A percentile compares a stretch with the other conserved stretches of the same genome.
phyloP scores from a whole-genome alignment of 1,140 invertebrate species.

The Ganaspis sp. region DNA sequence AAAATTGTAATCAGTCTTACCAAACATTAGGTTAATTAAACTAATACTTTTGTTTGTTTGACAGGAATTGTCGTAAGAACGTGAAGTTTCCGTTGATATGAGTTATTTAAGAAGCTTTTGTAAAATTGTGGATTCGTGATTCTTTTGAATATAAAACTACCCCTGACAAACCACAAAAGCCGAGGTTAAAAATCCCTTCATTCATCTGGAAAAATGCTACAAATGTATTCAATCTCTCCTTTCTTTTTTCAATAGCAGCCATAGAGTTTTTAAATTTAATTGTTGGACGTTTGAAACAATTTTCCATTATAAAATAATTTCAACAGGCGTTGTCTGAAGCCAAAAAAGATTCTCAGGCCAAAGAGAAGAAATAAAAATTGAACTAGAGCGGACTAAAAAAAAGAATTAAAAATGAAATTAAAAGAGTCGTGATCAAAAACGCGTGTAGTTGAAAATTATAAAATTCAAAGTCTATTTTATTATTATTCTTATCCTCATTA shows the following conservation, averaged over 20 bases:
- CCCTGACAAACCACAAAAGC: conserved; percentile 25
- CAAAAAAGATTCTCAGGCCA: background rate
- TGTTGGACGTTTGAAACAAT: conserved; percentile 15
- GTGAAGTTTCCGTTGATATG: no score
- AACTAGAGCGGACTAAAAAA: background rate
- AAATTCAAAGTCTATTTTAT: no score
- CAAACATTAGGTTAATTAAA: no score
- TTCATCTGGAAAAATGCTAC: conserved; percentile 49
- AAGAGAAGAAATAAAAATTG: background rate
- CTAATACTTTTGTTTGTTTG: no score
- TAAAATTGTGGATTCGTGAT: no score
- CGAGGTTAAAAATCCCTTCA: background rate
- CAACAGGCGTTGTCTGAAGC: background rate
- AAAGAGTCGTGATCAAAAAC: no score
- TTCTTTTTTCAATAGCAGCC: conserved; percentile 35
- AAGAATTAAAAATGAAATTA: background rate
- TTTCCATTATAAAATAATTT: background rate
- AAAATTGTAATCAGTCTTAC: no score
- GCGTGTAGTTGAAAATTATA: no score
- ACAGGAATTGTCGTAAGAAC: no score
- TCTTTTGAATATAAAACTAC: background rate
- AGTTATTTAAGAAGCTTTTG: no score
- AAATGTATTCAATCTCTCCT: conserved; percentile 34
- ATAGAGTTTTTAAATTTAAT: conserved; percentile 19
- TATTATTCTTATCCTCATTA: no score